Percentiles rank a stretch among this genome's conserved stretches.
Conservation (phyloP, 1,140 invertebrate species). For the Drosophila seguyi region DNA sequence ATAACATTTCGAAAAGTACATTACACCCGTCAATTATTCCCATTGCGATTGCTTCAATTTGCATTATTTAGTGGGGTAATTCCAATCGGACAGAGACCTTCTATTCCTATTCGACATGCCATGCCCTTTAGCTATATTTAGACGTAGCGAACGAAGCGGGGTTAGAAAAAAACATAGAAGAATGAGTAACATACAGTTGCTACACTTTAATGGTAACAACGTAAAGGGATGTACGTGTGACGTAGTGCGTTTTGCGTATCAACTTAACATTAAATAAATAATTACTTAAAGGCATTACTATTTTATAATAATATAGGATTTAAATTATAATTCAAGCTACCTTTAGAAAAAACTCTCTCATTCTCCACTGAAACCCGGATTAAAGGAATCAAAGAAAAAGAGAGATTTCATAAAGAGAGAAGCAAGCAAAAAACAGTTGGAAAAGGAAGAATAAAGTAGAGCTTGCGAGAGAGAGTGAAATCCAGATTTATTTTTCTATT, state of each 20-base stretch:
- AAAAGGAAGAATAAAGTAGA: background rate
- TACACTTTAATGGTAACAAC: background rate
- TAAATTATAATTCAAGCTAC: no score
- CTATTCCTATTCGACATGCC: constrained; percentile 10
- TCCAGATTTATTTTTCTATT: constrained; percentile 6
- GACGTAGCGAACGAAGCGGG: constrained; percentile 7
- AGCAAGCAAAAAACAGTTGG: background rate
- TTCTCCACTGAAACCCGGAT: background rate
- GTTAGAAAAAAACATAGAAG: no score
- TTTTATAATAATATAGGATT: no score
- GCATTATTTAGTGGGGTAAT: constrained; percentile 31
- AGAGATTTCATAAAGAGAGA: background rate
- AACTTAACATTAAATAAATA: no score
- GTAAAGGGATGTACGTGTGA: background rate
- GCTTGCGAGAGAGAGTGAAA: constrained; percentile 4
- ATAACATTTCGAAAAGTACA: constrained; percentile 20
- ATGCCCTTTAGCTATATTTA: constrained; percentile 30
- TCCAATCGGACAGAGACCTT: constrained; percentile 27
- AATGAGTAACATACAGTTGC: background rate
- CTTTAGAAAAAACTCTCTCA: background rate
- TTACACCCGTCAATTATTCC: constrained; percentile 26
- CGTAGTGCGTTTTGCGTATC: no score
- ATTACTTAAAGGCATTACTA: no score
- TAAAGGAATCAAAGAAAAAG: background rate
- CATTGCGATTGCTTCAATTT: constrained; percentile 23